Base-by-base conservation (phyloP, 2,888 invertebrate species). In the Macrophya annulata region DNA sequence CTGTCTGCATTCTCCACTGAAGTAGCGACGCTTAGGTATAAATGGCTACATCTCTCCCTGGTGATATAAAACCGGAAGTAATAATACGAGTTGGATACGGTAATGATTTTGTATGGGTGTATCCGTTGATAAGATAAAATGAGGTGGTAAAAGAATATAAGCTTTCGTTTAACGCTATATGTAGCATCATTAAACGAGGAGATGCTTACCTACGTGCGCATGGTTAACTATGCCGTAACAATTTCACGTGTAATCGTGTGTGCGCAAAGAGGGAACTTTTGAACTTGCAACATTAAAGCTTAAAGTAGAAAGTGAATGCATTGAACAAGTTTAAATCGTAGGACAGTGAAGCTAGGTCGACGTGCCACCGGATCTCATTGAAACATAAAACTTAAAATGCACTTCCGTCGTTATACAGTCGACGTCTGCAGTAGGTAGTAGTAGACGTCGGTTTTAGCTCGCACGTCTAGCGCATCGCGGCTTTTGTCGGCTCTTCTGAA, bases 301-400 rank as follows among this genome's bases (percentile, higher is more conserved):
- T 31, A 68, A 65, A 68, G 45, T 48, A 62, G 48, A 40, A 62
- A 81, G 21, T 40, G 40, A 48, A 31, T 15, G 48, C 68, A 43
- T 48, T 15, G 48, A 68, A 45, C 6, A 83, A 31, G 48, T 68
- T 68, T 40, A 62, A 68, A 68, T 45, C 8, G 37, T 48, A 15
- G 51, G 68, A 62, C 15, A 15, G 59, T 17, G 40, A n/a, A 48
- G 45, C 68, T 17, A 21, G 51, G 48, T 43, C 68, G 25, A 83
- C 81, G 81, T 43, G 68, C 83, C 40, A 83, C 83, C 83, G 83
- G 83, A 83, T 83, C 83, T 83, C 83, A 83, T 83, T 83, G 83
- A 83, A 83, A 83, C 83, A 83, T 83, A 83, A 83, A 83, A 83
- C 83, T 83, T 83, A 71, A 83, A 83, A 83, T 68, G 83, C 68